These are phyloP conservation scores for Ophion slaviceki DNA, from an alignment of 2,888 invertebrate species.

Conservation along the genomic window DNA sequence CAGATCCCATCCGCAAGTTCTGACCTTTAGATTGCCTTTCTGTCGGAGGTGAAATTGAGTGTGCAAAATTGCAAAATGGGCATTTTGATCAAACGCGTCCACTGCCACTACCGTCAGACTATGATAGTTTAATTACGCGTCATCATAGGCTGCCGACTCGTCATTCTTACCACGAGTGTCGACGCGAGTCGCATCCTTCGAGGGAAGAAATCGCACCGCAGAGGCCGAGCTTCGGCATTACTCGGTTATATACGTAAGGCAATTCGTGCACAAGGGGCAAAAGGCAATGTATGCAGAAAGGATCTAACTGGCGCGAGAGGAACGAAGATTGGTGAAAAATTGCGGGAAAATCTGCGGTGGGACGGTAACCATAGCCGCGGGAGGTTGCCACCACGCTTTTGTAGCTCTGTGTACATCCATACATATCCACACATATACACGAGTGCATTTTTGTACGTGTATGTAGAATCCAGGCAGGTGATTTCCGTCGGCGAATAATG, in stretches of 20 bases:
- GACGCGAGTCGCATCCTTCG: background rate
- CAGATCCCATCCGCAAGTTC: background rate
- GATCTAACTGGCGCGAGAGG: constrained; percentile 48
- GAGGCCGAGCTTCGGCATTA: background rate
- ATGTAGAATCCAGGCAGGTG: constrained; percentile 23
- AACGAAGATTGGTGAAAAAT: constrained; percentile 65
- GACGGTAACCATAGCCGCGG: constrained; percentile 8
- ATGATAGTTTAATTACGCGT: too few species aligned
- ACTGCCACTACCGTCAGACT: too few species aligned
- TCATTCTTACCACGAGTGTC: background rate
- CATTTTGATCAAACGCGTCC: too few species aligned
- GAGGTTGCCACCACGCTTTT: constrained; percentile 14
- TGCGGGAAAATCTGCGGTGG: constrained; percentile 46
- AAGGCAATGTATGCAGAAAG: constrained; percentile 30
- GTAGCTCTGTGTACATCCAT: background rate
- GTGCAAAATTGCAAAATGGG: background rate
- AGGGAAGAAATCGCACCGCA: background rate
- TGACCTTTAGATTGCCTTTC: background rate
- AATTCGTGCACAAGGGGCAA: background rate
- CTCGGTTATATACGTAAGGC: background rate
- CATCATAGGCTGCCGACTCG: too few species aligned
- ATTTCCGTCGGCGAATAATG: constrained; percentile 28
- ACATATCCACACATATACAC: background rate
- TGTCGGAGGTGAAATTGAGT: background rate
- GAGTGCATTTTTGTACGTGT: constrained; percentile 48